Base-by-base conservation (phyloP, 2,797 vertebrate species). In the Apogon talboti region DNA sequence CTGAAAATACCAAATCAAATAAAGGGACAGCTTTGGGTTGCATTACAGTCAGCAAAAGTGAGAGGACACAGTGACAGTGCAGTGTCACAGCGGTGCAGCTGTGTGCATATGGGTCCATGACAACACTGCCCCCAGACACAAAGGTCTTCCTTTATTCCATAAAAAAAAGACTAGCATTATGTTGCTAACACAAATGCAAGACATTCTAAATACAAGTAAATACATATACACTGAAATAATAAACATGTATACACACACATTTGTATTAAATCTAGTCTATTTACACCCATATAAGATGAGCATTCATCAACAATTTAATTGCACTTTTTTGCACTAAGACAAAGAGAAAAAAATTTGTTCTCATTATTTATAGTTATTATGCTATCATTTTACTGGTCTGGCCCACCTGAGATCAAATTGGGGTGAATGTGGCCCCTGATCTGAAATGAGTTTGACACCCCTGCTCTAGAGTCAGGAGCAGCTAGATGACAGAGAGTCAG, bases 1-100 rank as follows among this genome's bases (percentile, higher is more conserved):
- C 58, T 8, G 59, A 65, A 60, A 64, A 58, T 56, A 63, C 73
- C 53, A 81, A 88, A 88, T 88, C 69, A 85, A 86, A 91, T 67
- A 62, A 82, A 55, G 35, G 66, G 57, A 71, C 70, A 71, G 56
- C 76, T 80, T 64, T 79, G 51, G 52, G 67, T 76, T 74, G 50
- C 49, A 48, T 14, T 40, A 35, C 52, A 80, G 79, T 84, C 85
- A 82, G 87, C 85, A 83, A 50, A 85, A 82, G 66, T 67, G 60
- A 77, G 52, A 82, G 75, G 74, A 76, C 85, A 60, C 37, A 11
- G 71, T 62, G 62, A 66, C 41, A 45, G 65, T 30, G 16, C 60
- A 61, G 58, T 18, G 52, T 55, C 62, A 70, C 16, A 14, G 41
- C 21, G 46, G 71, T 52, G 46, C 24, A 51, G 30, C 37, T 19